A percentile compares a stretch with the other conserved stretches of the same genome.
These are phyloP conservation scores for Lithophane socia DNA, from an alignment of 2,888 invertebrate genomes.

Conservation along the genomic window DNA sequence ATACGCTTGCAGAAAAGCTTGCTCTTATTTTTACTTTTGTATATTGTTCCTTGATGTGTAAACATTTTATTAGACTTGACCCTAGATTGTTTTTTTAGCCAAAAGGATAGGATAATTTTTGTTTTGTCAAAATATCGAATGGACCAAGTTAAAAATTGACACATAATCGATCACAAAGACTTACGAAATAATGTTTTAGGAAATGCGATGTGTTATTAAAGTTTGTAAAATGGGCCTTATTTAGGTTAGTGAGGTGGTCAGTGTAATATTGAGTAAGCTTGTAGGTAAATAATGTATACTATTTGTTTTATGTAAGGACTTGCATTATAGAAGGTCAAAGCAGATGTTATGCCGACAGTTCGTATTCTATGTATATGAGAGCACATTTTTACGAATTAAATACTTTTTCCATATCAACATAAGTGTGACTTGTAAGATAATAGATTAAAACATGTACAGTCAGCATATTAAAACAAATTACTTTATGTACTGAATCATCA, in stretches of 20 bases:
- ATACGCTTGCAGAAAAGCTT: too few species aligned
- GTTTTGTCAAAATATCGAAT: not conserved
- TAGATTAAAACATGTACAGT: conserved; percentile 28
- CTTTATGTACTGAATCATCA: not conserved
- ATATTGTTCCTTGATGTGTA: not conserved
- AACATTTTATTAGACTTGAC: too few species aligned
- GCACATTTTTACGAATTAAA: conserved; percentile 29
- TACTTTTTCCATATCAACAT: conserved; percentile 4
- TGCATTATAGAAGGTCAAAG: conserved; percentile 20
- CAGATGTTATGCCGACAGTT: not conserved
- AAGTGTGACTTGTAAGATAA: conserved; percentile 32
- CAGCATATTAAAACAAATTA: conserved; percentile 18
- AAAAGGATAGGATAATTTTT: not conserved
- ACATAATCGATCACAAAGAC: conserved; percentile 10
- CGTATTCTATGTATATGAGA: not conserved
- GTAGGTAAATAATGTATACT: conserved; percentile 22
- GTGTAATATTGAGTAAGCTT: conserved; percentile 38
- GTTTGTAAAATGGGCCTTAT: not conserved
- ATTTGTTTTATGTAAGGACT: conserved; percentile 22
- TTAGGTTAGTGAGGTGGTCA: conserved; percentile 1
- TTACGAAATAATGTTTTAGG: conserved; percentile 6
- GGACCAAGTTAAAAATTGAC: conserved; percentile 16
- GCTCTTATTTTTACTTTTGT: not conserved
- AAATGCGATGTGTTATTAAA: conserved; percentile 5
- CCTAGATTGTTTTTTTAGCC: not conserved